A percentile compares a stretch with the other conserved stretches of the same genome.
Conservation (phyloP, 2,113 vertebrate species). For the Sturnus vulgaris region DNA sequence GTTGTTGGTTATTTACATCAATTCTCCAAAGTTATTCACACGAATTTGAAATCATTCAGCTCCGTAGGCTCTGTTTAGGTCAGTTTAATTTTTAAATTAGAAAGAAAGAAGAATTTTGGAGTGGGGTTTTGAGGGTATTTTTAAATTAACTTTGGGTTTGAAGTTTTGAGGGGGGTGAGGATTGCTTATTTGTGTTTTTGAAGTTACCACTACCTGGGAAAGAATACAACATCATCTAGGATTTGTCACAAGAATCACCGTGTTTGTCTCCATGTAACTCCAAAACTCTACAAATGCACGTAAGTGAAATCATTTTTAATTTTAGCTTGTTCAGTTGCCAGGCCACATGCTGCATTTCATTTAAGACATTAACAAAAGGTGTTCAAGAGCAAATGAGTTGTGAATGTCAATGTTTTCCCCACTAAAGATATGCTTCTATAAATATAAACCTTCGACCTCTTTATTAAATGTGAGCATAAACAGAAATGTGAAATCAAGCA, state of each 20-base stretch:
- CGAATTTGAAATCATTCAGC: background rate
- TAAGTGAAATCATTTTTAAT: background rate
- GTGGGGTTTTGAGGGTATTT: rapidly evolving
- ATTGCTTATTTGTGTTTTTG: background rate
- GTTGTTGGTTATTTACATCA: background rate
- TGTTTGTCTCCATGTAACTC: background rate
- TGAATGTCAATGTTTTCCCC: background rate
- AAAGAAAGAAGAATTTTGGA: background rate
- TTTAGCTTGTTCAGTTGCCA: background rate
- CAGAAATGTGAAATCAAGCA: background rate
- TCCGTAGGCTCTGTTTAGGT: background rate
- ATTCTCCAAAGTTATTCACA: background rate
- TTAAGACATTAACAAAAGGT: slow-evolving; percentile 23
- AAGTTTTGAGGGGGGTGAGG: rapidly evolving
- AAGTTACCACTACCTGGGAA: background rate
- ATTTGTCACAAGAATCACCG: background rate
- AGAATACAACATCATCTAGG: background rate
- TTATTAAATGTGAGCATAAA: background rate
- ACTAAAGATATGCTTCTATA: background rate
- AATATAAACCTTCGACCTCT: background rate
- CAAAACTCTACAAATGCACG: background rate
- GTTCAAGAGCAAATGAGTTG: slow-evolving; percentile 20
- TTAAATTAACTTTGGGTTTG: background rate
- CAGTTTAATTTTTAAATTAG: background rate
- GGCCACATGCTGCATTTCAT: background rate